These are phyloP conservation scores for Sthenelais limicola DNA, from an alignment of 2,888 invertebrate species.

Conservation along the genomic window DNA sequence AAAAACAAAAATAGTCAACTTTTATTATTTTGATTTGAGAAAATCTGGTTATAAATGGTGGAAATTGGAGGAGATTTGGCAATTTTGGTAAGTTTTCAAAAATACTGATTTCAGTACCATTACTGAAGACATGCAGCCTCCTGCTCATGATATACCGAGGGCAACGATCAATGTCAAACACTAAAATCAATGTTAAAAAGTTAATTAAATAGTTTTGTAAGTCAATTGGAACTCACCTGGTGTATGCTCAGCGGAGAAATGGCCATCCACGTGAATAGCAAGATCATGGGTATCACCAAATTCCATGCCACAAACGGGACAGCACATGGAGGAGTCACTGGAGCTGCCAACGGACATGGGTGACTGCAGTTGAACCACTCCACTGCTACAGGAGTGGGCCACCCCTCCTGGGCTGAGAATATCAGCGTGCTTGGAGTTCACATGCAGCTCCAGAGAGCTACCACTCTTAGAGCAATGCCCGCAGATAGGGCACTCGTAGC, in stretches of 20 bases:
- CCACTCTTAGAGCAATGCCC: slow-evolving; percentile 77
- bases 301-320: slow-evolving; percentile 71
- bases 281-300: slow-evolving; percentile 75
- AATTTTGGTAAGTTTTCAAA: too few relatives aligned
- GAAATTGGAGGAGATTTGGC: too few relatives aligned
- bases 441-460: slow-evolving; percentile 86
- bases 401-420: slow-evolving; percentile 80
- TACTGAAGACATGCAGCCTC: background rate
- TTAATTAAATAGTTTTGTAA: background rate
- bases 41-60: too few relatives aligned
- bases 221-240: slow-evolving; percentile 54
- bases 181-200: background rate
- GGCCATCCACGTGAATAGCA: slow-evolving; percentile 85
- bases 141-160: background rate
- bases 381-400: background rate
- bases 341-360: slow-evolving; percentile 40
- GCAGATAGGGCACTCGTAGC: slow-evolving; percentile 86
- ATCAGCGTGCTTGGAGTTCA: slow-evolving; percentile 88
- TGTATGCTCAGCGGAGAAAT: slow-evolving; percentile 76
- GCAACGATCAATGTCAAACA: background rate
- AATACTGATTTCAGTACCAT: too few relatives aligned
- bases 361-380: slow-evolving; percentile 5
- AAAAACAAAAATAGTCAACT: background rate
- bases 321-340: slow-evolving; percentile 41
- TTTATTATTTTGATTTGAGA: background rate